A percentile compares a stretch with the other conserved stretches of the same genome.
These are phyloP conservation scores for Pogonus chalceus DNA, from an alignment of 1,140 invertebrate species.

Conservation along the genomic window DNA sequence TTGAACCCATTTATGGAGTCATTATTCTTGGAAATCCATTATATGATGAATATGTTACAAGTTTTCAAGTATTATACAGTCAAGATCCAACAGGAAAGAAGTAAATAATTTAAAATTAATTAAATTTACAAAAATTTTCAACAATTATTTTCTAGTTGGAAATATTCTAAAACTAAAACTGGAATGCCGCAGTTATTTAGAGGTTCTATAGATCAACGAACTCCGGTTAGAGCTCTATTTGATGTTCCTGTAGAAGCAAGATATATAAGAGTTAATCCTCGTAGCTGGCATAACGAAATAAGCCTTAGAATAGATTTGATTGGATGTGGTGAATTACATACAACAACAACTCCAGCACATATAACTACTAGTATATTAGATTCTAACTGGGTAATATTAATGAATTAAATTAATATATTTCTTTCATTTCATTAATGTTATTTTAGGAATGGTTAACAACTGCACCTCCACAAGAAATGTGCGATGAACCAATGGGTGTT, in stretches of 20 bases:
- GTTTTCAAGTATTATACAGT: constrained; percentile 61
- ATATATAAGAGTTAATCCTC: constrained; percentile 56
- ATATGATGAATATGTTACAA: constrained; percentile 62
- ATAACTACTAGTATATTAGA: background rate
- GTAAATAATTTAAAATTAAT: too few species aligned
- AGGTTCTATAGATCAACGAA: constrained; percentile 53
- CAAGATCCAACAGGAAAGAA: too few species aligned
- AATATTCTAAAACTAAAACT: constrained; percentile 13
- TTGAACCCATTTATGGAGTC: constrained; percentile 61
- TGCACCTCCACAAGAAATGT: constrained; percentile 28
- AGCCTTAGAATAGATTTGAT: constrained; percentile 63
- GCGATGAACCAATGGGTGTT: constrained; percentile 55
- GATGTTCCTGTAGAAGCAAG: constrained; percentile 59
- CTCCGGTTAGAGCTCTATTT: constrained; percentile 52
- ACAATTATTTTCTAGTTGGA: constrained; percentile 19
- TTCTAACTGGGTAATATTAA: too few species aligned
- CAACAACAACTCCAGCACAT: constrained; percentile 14
- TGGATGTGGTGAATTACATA: constrained; percentile 47
- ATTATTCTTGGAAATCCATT: constrained; percentile 53
- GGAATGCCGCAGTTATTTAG: constrained; percentile 48
- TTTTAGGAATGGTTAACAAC: too few species aligned
- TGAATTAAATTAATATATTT: background rate
- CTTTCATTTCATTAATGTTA: background rate
- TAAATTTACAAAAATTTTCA: constrained; percentile 22
- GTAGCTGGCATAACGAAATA: constrained; percentile 66